These are phyloP conservation scores for Enteromius argenteus DNA, from an alignment of 2,797 vertebrate species.

Conservation along the genomic window DNA sequence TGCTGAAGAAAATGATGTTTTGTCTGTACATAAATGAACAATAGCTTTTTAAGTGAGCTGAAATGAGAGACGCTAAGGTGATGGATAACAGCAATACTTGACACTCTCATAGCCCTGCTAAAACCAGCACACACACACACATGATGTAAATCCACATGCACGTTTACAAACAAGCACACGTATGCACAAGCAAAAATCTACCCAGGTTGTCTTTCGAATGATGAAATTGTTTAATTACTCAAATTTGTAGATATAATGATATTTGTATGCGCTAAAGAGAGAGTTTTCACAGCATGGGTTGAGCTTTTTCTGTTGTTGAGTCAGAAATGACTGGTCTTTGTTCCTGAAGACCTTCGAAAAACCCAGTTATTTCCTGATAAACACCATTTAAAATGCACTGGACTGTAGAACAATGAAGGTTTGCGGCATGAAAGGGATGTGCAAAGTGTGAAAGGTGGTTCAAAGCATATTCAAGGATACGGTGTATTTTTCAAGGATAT, in stretches of 20 bases:
- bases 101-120: conserved; percentile 33
- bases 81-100: conserved; percentile 30
- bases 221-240: not conserved
- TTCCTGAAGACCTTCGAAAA: conserved; percentile 52
- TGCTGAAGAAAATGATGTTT: conserved; percentile 53
- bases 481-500: conserved; percentile 23
- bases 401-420: conserved; percentile 20
- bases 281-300: not conserved
- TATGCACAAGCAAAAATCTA: not conserved
- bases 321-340: conserved; percentile 48
- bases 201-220: not conserved
- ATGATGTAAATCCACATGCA: not conserved
- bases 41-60: conserved; percentile 27
- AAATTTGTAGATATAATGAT: not conserved
- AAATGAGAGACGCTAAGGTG: conserved; percentile 15
- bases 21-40: conserved; percentile 47
- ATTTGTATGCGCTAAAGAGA: not conserved
- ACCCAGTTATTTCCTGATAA: conserved; percentile 48
- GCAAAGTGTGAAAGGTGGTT: not conserved
- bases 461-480: conserved; percentile 31
- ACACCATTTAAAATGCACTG: conserved; percentile 46
- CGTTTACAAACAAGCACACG: conserved; percentile 5
- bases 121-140: conserved; percentile 1
- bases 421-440: not conserved
- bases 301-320: conserved; percentile 42